phyloP scores from a whole-genome alignment of 92 coral and sea anemone genomes.

The Parazoanthus swiftii region DNA sequence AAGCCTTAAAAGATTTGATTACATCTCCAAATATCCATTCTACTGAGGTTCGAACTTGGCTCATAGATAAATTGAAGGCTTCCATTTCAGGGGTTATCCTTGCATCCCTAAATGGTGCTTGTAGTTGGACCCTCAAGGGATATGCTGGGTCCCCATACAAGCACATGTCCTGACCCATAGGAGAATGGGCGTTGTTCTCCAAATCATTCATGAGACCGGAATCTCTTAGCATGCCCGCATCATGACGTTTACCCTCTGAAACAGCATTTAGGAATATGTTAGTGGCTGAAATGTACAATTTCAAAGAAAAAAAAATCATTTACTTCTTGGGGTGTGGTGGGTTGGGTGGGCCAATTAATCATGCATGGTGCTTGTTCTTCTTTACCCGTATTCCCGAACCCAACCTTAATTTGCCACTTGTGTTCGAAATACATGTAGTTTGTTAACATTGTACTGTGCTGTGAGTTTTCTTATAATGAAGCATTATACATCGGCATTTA shows the following conservation, averaged over 20 bases:
- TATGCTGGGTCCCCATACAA: neutral
- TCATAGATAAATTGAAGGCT: neutral
- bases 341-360: neutral
- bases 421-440: neutral
- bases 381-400: neutral
- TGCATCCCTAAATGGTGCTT: neutral
- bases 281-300: neutral
- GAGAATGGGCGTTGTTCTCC: neutral
- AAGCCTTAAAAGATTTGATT: neutral
- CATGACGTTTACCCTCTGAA: neutral
- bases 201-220: conserved; percentile 1
- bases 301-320: neutral
- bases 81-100: neutral
- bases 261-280: neutral
- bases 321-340: neutral
- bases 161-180: neutral
- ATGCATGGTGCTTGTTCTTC: conserved; percentile 6
- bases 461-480: neutral
- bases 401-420: neutral
- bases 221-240: neutral
- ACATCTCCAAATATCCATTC: neutral
- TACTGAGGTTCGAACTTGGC: neutral
- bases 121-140: neutral
- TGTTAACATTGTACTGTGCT: too few relatives aligned
- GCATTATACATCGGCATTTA: neutral